Evolutionary conservation across 1,140 invertebrate species (phyloP), one percentile per base, ranked within the genome.

Genomic region (Pristionchus pacificus): DNA sequence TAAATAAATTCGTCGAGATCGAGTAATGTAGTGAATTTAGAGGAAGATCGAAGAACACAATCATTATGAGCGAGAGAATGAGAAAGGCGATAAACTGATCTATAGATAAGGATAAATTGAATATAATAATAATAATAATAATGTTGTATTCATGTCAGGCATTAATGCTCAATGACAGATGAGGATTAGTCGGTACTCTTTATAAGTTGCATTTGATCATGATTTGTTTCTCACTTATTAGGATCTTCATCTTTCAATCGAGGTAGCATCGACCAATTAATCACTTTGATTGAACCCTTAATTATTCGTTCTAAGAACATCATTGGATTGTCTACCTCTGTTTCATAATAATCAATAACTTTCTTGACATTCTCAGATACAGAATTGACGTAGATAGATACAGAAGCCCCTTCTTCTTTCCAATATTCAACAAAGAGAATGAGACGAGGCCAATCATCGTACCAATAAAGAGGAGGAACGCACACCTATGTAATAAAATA

Each of bases 11-110:
- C 70, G 32, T 71, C 70, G 29, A 71, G 24, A 29, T 71, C 70
- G 10, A 71, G 66, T 10, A 71, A 28, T 2, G 70, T 55, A 29
- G 61, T 38, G 31, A 72, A 58, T 49, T 58, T 30, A 19, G 66
- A 57, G 15, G 10, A 33, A 19, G 63, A 6, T 19, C 70, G 67
- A 28, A 71, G 58, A n/a, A 55, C 30, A 38, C 70, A 71, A 32
- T 71, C 70, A 67, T 71, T 71, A 28, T 72, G 68, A 55, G 70
- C 70, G n/a, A 71, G 65, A 27, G 70, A 71, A 30, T 71, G 70
- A 29, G 32, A 65, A 24, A 71, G 31, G 10, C 70, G 70, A 59
- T 71, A 71, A 27, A 70, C 19, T 49, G 38, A 49, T 49, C 38
- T 49, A 19, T 10, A 19, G 38, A 49, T 6, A 49, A 49, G 38